phyloP scores from a whole-genome alignment of 2,888 invertebrate genomes.

The Brenthis ino region DNA sequence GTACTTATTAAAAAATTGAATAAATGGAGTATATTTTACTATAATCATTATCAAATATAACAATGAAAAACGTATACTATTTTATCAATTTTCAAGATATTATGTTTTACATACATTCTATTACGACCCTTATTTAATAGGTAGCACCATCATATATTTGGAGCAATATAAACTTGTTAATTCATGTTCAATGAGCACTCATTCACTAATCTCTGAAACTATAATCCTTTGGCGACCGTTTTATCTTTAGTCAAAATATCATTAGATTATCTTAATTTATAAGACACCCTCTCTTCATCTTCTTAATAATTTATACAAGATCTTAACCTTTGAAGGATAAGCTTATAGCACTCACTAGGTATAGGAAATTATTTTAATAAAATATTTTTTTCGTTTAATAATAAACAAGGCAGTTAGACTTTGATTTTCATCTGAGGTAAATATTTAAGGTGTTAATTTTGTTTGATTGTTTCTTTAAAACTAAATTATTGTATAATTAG shows the following conservation, averaged over 20 bases:
- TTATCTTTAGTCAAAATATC: slow-evolving; percentile 57
- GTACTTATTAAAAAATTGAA: too few species aligned
- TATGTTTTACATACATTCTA: too few species aligned
- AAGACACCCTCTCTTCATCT: slow-evolving; percentile 12
- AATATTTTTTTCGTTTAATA: neutral
- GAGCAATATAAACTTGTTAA: too few species aligned
- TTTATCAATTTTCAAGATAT: too few species aligned
- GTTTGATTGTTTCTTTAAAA: too few species aligned
- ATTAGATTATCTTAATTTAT: slow-evolving; percentile 50
- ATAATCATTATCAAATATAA: too few species aligned
- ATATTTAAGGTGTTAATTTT: neutral
- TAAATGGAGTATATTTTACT: too few species aligned
- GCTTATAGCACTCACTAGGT: neutral
- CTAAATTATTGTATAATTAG: too few species aligned
- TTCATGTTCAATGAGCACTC: slow-evolving; percentile 48
- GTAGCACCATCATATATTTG: too few species aligned
- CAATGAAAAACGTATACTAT: too few species aligned
- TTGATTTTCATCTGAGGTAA: neutral
- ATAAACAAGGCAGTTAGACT: neutral
- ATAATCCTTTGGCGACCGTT: slow-evolving; percentile 61
- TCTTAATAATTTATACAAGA: slow-evolving; percentile 9
- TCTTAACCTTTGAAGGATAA: slow-evolving; percentile 21
- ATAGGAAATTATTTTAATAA: neutral
- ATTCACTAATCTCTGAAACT: slow-evolving; percentile 51
- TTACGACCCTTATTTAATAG: too few species aligned